A percentile compares a stretch with the other conserved stretches of the same genome.
Evolutionary conservation across 2,888 invertebrate genomes (phyloP).

Genomic region (Apamea anceps): DNA sequence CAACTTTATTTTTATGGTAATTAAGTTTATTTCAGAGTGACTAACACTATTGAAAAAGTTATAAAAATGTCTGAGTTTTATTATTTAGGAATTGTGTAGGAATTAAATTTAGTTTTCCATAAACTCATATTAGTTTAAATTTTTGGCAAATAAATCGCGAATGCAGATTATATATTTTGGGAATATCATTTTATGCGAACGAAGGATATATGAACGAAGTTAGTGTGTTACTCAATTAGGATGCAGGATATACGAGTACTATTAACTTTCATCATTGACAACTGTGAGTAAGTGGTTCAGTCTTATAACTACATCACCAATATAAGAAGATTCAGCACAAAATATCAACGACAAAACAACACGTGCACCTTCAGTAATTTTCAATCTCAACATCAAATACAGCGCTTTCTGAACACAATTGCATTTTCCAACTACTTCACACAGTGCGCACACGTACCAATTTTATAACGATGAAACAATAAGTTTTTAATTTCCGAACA

Average conservation of each 20-base stretch:
- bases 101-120: too few relatives aligned
- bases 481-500: slow-evolving; percentile 68
- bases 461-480: slow-evolving; percentile 64
- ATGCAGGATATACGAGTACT: too few relatives aligned
- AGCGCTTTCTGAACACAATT: slow-evolving; percentile 41
- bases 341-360: slow-evolving; percentile 14
- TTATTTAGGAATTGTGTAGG: too few relatives aligned
- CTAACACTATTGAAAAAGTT: too few relatives aligned
- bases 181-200: neutral
- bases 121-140: too few relatives aligned
- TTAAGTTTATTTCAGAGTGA: too few relatives aligned
- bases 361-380: slow-evolving; percentile 19
- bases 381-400: slow-evolving; percentile 49
- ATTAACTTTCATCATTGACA: neutral
- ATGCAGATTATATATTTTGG: neutral
- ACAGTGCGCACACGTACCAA: slow-evolving; percentile 57
- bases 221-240: too few relatives aligned
- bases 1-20: too few relatives aligned
- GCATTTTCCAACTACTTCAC: slow-evolving; percentile 49
- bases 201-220: neutral
- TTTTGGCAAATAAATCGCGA: too few relatives aligned
- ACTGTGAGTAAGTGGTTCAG: neutral
- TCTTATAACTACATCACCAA: neutral
- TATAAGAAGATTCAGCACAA: slow-evolving; percentile 4
- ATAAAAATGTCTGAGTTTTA: too few relatives aligned